Evolutionary conservation across 2,888 invertebrate genomes (phyloP), one percentile per base, ranked within the genome.

Genomic region (Drosophila setosimentum): DNA sequence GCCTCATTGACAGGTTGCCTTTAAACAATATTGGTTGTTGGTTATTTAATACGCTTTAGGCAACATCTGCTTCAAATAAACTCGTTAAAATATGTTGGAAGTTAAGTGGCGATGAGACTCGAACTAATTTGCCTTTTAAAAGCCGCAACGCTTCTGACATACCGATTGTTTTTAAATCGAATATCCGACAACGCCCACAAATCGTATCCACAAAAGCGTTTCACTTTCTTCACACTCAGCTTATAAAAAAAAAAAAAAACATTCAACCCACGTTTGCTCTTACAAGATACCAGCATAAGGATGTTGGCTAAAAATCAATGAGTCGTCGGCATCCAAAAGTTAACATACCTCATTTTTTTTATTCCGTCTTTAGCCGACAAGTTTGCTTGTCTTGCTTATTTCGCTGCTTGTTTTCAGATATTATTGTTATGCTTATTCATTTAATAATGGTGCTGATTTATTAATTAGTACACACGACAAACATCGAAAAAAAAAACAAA

Each of bases 121-220:
- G 50, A 45, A 65, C 30, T 76, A 42, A 86, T 85, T 86, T 86
- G 62, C 73, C 73, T 81, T 67, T 67, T 57, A 35, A 68, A 50
- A 54, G 64, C 55, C 48, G 53, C 30, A 65, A 62, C 66, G 27
- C 24, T 40, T 48, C 42, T 54, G 57, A 67, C 64, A 73, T 76
- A 73, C 37, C 49, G 40, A 55, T 45, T 72, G 65, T 70, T 78
- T 77, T 77, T 67, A 68, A 64, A 64, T 57, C 62, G 65, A 73
- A 85, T 82, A 79, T 57, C 67, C n/a, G 58, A 42, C 21, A 30
- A 70, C 77, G 68, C 83, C 81, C 77, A 85, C 83, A 59, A 40
- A n/a, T n/a, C 3, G 5, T 6, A 16, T 11, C 33, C 21, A 13
- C 51, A 6, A 33, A 49, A n/a, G 27, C 59, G 8, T 37, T 40